A percentile compares a stretch with the other conserved stretches of the same genome.
These are phyloP conservation scores for Drosophila birchii DNA, from an alignment of 2,888 invertebrate genomes.

Conservation along the genomic window DNA sequence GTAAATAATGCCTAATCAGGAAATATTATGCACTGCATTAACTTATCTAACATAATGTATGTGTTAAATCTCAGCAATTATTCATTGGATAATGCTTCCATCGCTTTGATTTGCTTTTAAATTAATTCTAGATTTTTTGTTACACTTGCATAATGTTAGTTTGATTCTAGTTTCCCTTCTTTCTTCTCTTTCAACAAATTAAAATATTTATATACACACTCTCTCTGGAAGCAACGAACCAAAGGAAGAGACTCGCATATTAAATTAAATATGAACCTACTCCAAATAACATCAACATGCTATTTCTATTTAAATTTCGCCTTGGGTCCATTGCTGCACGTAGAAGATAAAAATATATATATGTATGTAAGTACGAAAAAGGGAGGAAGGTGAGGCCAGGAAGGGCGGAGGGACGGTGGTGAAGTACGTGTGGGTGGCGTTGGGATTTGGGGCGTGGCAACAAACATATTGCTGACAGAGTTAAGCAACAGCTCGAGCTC, in stretches of 20 bases:
- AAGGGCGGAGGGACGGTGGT: background rate
- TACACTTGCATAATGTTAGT: background rate
- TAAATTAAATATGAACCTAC: slow-evolving; percentile 74
- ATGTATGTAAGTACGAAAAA: slow-evolving; percentile 23
- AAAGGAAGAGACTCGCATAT: slow-evolving; percentile 46
- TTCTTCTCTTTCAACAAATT: slow-evolving; percentile 53
- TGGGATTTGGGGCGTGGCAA: slow-evolving; percentile 59
- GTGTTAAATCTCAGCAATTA: too few species aligned
- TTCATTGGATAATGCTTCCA: too few species aligned
- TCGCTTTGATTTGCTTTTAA: background rate
- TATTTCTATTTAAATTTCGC: slow-evolving; percentile 77
- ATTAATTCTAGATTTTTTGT: background rate
- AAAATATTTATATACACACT: slow-evolving; percentile 55
- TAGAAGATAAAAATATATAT: slow-evolving; percentile 70
- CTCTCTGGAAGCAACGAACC: background rate
- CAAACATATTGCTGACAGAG: slow-evolving; percentile 72
- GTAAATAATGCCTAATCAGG: too few species aligned
- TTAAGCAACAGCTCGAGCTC: slow-evolving; percentile 59
- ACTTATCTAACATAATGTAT: too few species aligned
- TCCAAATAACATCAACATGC: slow-evolving; percentile 69
- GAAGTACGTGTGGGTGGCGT: slow-evolving; percentile 42
- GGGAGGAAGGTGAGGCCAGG: slow-evolving; percentile 15
- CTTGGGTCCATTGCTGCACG: slow-evolving; percentile 70
- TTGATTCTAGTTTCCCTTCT: slow-evolving; percentile 5
- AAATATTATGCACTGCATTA: too few species aligned